Evolutionary conservation across 1,140 invertebrate species (phyloP).

Genomic region (Drosophila triauraria): DNA sequence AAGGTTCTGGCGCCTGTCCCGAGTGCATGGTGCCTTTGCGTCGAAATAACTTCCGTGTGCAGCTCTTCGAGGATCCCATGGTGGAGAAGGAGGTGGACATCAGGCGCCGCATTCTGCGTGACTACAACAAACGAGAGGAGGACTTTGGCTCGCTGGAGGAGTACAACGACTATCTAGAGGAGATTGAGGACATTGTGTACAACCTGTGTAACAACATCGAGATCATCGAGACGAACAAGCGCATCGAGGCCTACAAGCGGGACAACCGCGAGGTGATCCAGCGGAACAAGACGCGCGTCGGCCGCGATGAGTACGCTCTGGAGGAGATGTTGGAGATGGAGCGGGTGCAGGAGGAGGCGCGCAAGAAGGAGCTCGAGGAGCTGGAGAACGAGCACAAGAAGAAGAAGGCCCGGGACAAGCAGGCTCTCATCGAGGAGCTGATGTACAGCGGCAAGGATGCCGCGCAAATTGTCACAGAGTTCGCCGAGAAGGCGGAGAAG

Average conservation of each 20-base stretch:
- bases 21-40: conserved; percentile 95
- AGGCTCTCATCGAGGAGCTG: conserved; percentile 96
- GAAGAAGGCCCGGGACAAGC: conserved; percentile 93
- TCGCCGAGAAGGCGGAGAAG: conserved; percentile 89
- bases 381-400: conserved; percentile 90
- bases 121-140: conserved; percentile 96
- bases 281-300: conserved; percentile 92
- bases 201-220: conserved; percentile 97
- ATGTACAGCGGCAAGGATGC: conserved; percentile 97
- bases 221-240: conserved; percentile 94
- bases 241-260: conserved; percentile 97
- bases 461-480: conserved; percentile 93
- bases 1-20: conserved; percentile 96
- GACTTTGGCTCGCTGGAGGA: conserved; percentile 93
- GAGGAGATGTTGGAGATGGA: conserved; percentile 95
- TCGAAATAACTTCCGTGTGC: conserved; percentile 95
- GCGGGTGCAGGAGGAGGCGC: conserved; percentile 89
- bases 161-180: conserved; percentile 97
- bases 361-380: conserved; percentile 87
- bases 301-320: conserved; percentile 88
- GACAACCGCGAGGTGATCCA: conserved; percentile 96
- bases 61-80: conserved; percentile 97
- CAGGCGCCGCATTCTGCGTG: conserved; percentile 93
- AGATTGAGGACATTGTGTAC: conserved; percentile 95
- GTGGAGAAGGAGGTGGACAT: conserved; percentile 99